Percentiles rank a stretch among this genome's conserved stretches.
These are phyloP conservation scores for Jaculus jaculus DNA, from an alignment of 2,113 vertebrate species.

Conservation along the genomic window DNA sequence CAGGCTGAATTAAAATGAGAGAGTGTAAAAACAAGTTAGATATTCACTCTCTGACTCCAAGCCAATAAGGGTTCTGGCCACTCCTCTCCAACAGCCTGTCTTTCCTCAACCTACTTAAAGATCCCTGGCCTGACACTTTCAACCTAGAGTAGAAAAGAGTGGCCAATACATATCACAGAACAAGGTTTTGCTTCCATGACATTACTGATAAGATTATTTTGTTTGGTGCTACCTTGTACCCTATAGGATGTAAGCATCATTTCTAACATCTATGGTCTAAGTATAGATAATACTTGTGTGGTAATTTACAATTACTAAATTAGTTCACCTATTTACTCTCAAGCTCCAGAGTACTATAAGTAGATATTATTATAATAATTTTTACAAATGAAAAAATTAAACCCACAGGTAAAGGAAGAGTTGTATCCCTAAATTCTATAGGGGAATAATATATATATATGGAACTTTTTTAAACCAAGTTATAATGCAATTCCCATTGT, in stretches of 20 bases:
- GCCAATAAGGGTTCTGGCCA: neutral
- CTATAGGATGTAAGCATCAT: neutral
- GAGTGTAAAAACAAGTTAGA: neutral
- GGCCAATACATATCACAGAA: neutral
- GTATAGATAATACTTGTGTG: neutral
- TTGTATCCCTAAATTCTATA: neutral
- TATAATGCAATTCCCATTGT: neutral
- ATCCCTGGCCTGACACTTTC: neutral
- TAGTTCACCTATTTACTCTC: conserved; percentile 16
- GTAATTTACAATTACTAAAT: conserved; percentile 46
- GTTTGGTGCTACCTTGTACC: neutral
- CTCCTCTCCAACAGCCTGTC: neutral
- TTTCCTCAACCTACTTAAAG: neutral
- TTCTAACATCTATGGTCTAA: neutral
- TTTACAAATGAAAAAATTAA: conserved; percentile 28
- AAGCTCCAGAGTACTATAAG: neutral
- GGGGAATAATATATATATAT: neutral
- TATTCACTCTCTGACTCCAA: neutral
- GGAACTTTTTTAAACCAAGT: neutral
- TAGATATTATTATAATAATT: conserved; percentile 16
- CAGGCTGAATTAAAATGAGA: neutral
- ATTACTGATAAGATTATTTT: neutral
- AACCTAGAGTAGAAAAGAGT: neutral
- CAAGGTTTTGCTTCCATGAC: neutral
- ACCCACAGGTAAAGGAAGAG: neutral